Percentiles rank a stretch among this genome's conserved stretches.
Evolutionary conservation across 1,140 invertebrate genomes (phyloP).

Genomic region (Diorhabda elongata): DNA sequence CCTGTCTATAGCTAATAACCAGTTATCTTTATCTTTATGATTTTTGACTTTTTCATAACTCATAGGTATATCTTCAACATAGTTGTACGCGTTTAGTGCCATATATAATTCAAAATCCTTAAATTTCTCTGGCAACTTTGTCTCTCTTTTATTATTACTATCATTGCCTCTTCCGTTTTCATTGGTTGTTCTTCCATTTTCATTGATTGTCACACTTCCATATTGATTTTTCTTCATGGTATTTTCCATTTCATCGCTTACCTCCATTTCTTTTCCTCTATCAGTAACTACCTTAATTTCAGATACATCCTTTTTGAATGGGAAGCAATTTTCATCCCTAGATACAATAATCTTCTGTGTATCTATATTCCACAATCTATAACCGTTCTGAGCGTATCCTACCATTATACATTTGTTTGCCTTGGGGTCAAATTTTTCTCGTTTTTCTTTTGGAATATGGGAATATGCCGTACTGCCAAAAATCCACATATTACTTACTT

Average conservation of each 20-base stretch:
- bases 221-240: background rate
- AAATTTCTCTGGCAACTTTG: conserved; percentile 24
- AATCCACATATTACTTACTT: conserved; percentile 35
- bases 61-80: conserved; percentile 26
- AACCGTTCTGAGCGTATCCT: conserved; percentile 26
- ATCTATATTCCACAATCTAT: conserved; percentile 19
- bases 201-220: too few relatives aligned
- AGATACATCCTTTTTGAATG: too few relatives aligned
- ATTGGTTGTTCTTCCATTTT: too few relatives aligned
- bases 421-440: conserved; percentile 32
- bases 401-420: conserved; percentile 32
- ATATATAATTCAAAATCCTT: conserved; percentile 28
- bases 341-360: too few relatives aligned
- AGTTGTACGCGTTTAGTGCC: conserved; percentile 24
- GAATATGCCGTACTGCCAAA: conserved; percentile 39
- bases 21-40: conserved; percentile 33
- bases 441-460: conserved; percentile 33
- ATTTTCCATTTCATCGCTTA: conserved; percentile 12
- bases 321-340: too few relatives aligned
- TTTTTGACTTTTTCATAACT: conserved; percentile 40
- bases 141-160: conserved; percentile 10
- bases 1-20: conserved; percentile 44
- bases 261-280: conserved; percentile 10
- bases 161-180: too few relatives aligned
- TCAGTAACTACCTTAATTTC: background rate